Evolutionary conservation across 2,113 vertebrate genomes (phyloP).

Genomic region (Todiramphus chloris): DNA sequence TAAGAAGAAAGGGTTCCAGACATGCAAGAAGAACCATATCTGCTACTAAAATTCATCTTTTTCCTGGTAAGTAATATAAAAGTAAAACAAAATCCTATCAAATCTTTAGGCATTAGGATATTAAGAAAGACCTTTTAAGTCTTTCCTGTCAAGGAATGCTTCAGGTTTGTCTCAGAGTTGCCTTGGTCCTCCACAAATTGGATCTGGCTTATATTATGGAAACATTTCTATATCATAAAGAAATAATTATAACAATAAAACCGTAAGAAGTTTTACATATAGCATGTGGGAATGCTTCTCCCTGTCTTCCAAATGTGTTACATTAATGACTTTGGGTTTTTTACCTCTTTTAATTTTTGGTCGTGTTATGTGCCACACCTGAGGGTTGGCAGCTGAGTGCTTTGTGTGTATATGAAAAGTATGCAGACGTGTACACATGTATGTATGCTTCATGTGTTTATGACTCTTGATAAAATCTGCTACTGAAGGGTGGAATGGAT

Average conservation of each 20-base stretch:
- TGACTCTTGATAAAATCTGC: background rate
- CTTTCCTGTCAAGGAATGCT: background rate
- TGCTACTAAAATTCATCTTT: background rate
- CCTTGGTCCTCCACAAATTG: background rate
- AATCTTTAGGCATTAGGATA: background rate
- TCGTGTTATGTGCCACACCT: background rate
- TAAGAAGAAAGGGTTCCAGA: slow-evolving; percentile 39
- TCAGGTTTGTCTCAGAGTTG: background rate
- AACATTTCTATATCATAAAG: background rate
- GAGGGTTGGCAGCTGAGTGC: background rate
- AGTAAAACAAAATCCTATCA: background rate
- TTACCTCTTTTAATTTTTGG: background rate
- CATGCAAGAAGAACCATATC: background rate
- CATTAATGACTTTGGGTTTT: background rate
- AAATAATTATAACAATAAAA: background rate
- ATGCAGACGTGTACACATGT: background rate
- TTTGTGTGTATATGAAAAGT: background rate
- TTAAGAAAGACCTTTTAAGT: background rate
- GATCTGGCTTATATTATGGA: background rate
- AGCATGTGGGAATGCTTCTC: background rate
- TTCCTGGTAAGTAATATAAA: slow-evolving; percentile 63
- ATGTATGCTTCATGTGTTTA: background rate
- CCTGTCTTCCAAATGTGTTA: background rate
- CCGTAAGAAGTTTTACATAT: background rate
- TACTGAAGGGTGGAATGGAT: background rate